Percentiles rank a stretch among this genome's conserved stretches.
phyloP scores from a whole-genome alignment of 2,888 invertebrate species.

The Lysandra coridon region DNA sequence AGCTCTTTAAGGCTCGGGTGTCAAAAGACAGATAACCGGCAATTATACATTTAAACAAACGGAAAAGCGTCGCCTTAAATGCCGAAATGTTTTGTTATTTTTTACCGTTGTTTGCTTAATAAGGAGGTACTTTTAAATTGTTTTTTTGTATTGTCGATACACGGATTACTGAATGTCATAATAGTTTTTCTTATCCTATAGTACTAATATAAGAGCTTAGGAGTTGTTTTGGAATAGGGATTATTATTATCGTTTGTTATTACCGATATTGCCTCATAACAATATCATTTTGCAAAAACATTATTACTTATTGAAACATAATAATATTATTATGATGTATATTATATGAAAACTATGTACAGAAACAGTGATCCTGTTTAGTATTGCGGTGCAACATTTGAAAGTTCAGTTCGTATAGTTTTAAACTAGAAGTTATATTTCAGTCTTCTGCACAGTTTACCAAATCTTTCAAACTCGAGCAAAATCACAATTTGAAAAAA shows the following conservation, averaged over 20 bases:
- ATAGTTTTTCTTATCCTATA: too few relatives aligned
- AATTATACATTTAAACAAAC: slow-evolving; percentile 50
- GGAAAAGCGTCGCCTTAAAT: background rate
- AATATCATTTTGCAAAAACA: too few relatives aligned
- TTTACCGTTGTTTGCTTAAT: background rate
- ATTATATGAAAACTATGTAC: too few relatives aligned
- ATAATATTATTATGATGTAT: too few relatives aligned
- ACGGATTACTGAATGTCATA: background rate
- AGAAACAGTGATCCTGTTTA: background rate
- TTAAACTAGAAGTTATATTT: background rate
- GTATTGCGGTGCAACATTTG: background rate
- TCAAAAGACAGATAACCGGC: slow-evolving; percentile 75
- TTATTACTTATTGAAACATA: too few relatives aligned
- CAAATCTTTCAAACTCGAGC: background rate
- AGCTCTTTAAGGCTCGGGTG: slow-evolving; percentile 72
- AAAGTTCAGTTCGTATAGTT: background rate
- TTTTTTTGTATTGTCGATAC: background rate
- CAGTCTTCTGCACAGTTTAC: background rate
- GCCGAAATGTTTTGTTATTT: background rate
- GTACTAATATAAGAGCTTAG: too few relatives aligned
- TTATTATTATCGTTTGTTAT: background rate
- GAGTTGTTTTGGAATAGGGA: background rate
- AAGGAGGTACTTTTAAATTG: background rate
- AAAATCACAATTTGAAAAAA: too few relatives aligned
- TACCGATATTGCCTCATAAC: too few relatives aligned